phyloP scores from a whole-genome alignment of 2,888 invertebrate genomes.

The Standfussiana lucernea region DNA sequence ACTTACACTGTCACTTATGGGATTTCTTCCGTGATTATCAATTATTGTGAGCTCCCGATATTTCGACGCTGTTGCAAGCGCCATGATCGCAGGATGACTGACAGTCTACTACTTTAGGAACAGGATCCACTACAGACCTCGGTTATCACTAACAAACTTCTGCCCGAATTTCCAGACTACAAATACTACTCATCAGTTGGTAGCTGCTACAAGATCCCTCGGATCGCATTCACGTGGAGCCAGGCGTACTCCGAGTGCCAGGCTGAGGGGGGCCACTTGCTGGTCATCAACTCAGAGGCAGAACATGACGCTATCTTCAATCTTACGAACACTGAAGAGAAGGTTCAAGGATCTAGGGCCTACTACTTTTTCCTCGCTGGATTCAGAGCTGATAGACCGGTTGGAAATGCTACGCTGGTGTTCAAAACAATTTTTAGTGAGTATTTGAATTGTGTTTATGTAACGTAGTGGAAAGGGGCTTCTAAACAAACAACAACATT shows the following conservation, averaged over 20 bases:
- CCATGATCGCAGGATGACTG: no score
- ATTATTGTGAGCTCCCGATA: no score
- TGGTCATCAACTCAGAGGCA: conserved; percentile 77
- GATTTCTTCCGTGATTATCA: no score
- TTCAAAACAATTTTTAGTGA: conserved; percentile 84
- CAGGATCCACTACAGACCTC: background rate
- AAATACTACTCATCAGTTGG: conserved; percentile 70
- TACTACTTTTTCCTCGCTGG: conserved; percentile 80
- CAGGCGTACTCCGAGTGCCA: conserved; percentile 79
- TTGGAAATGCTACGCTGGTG: conserved; percentile 67
- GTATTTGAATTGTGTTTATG: conserved; percentile 56
- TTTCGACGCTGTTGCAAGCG: no score
- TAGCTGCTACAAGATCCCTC: conserved; percentile 81
- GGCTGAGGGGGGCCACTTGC: conserved; percentile 78
- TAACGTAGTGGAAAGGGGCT: no score
- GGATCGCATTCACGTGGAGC: conserved; percentile 75
- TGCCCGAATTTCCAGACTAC: conserved; percentile 71
- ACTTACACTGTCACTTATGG: no score
- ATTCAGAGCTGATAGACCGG: conserved; percentile 73
- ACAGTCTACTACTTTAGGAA: background rate
- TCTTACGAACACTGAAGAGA: conserved; percentile 64
- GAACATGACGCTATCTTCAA: conserved; percentile 74
- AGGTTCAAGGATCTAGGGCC: conserved; percentile 28
- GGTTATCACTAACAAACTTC: background rate
- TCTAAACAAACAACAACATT: no score